Evolutionary conservation across 2,113 vertebrate genomes (phyloP).

Genomic region (Stegastes partitus): DNA sequence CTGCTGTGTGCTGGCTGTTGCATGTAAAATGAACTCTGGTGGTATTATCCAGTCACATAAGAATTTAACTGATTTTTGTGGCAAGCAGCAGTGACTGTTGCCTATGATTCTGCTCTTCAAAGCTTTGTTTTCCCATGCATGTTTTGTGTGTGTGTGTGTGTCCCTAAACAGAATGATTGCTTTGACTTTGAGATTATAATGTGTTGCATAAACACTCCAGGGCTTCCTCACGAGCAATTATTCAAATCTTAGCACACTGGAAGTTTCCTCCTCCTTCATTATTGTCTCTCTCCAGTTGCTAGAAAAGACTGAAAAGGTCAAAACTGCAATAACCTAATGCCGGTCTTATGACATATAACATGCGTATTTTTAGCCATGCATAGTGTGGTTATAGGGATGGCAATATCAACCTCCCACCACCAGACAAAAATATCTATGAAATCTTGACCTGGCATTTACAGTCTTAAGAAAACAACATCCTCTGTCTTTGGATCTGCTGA

Average conservation of each 20-base stretch:
- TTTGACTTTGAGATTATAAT: conserved; percentile 26
- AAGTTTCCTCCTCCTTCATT: not conserved
- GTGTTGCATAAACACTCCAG: conserved; percentile 19
- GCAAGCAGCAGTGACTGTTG: conserved; percentile 11
- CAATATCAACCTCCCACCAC: too few species aligned
- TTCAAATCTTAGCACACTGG: conserved; percentile 4
- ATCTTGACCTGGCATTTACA: not conserved
- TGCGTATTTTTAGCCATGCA: not conserved
- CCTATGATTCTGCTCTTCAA: conserved; percentile 30
- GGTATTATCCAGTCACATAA: conserved; percentile 32
- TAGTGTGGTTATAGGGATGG: too few species aligned
- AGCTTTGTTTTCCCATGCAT: conserved; percentile 11
- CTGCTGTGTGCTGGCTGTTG: conserved; percentile 5
- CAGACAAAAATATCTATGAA: too few species aligned
- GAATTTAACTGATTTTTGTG: conserved; percentile 45
- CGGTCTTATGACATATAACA: not conserved
- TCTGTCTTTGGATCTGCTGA: not conserved
- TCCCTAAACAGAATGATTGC: conserved; percentile 14
- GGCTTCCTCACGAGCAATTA: not conserved
- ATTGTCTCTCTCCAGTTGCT: not conserved
- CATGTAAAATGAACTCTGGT: conserved; percentile 13
- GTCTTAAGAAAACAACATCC: not conserved
- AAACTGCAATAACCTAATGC: not conserved
- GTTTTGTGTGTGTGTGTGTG: conserved; percentile 1
- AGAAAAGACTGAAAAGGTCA: too few species aligned